Percentiles rank a stretch among this genome's conserved stretches.
Conservation (phyloP, 2,797 vertebrate species). For the Rhinella marina region DNA sequence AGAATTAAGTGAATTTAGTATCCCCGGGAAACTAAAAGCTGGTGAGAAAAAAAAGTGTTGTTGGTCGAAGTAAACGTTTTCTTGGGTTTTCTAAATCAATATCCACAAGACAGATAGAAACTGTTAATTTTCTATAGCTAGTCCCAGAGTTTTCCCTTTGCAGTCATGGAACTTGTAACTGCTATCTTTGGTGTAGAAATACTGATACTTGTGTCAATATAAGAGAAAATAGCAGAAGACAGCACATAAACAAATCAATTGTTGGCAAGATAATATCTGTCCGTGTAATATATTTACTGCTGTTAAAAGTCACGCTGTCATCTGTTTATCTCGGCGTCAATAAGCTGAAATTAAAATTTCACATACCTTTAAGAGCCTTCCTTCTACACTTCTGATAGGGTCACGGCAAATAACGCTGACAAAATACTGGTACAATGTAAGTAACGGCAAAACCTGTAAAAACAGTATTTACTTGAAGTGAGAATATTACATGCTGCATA, state of each 20-base stretch:
- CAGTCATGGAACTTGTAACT: background rate
- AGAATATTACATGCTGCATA: background rate
- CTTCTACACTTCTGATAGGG: slow-evolving; percentile 77
- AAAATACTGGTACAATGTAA: slow-evolving; percentile 86
- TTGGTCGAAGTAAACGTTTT: background rate
- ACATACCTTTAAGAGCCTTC: slow-evolving; percentile 90
- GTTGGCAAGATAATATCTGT: slow-evolving; percentile 51
- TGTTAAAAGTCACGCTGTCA: slow-evolving; percentile 18
- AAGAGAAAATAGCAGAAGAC: slow-evolving; percentile 9
- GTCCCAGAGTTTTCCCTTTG: background rate
- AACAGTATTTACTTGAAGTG: background rate
- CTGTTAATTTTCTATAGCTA: background rate
- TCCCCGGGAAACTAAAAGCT: background rate
- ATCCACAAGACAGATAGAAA: background rate
- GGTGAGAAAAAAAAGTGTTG: background rate
- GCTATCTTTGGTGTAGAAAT: slow-evolving; percentile 18
- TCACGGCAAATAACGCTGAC: slow-evolving; percentile 85
- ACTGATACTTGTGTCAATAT: background rate
- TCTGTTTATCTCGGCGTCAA: slow-evolving; percentile 55
- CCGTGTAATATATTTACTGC: slow-evolving; percentile 24
- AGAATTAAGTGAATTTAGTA: background rate
- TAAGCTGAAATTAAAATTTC: slow-evolving; percentile 54
- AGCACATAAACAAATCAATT: slow-evolving; percentile 35
- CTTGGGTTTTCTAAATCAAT: background rate
- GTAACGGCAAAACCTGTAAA: slow-evolving; percentile 85